These are phyloP conservation scores for Brachyrhaphis roseni DNA, from an alignment of 2,797 vertebrate species.

Conservation along the genomic window DNA sequence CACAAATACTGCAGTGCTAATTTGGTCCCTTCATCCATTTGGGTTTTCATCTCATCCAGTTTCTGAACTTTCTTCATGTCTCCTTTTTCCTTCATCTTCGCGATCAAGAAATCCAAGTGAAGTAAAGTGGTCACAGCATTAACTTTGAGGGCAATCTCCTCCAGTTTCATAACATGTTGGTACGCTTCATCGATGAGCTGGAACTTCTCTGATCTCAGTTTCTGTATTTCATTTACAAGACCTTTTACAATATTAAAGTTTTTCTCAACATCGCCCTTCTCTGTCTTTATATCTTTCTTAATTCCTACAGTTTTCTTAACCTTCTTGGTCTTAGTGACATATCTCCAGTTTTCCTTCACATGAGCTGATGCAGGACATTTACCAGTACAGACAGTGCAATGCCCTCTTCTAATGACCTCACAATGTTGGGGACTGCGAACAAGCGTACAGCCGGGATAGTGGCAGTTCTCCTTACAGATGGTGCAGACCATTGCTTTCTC, in stretches of 20 bases:
- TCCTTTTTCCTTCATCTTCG: slow-evolving; percentile 26
- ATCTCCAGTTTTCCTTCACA: not conserved
- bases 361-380: slow-evolving; percentile 4
- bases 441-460: slow-evolving; percentile 5
- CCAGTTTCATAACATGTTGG: not conserved
- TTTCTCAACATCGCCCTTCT: not conserved
- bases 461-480: slow-evolving; percentile 11
- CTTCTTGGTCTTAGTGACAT: slow-evolving; percentile 8
- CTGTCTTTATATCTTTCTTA: not conserved
- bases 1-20: not conserved
- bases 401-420: not conserved
- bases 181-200: not conserved
- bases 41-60: slow-evolving; percentile 21
- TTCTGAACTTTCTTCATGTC: slow-evolving; percentile 10
- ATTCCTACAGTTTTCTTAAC: not conserved
- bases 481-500: not conserved
- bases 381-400: not conserved
- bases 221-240: not conserved
- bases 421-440: not conserved
- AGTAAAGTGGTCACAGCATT: not conserved
- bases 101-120: slow-evolving; percentile 30
- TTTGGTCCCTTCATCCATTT: not conserved
- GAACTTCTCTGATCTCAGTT: not conserved
- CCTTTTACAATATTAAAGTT: not conserved
- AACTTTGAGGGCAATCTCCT: slow-evolving; percentile 14